These are phyloP conservation scores for Macropodus opercularis DNA, from an alignment of 2,797 vertebrate species.

Conservation along the genomic window DNA sequence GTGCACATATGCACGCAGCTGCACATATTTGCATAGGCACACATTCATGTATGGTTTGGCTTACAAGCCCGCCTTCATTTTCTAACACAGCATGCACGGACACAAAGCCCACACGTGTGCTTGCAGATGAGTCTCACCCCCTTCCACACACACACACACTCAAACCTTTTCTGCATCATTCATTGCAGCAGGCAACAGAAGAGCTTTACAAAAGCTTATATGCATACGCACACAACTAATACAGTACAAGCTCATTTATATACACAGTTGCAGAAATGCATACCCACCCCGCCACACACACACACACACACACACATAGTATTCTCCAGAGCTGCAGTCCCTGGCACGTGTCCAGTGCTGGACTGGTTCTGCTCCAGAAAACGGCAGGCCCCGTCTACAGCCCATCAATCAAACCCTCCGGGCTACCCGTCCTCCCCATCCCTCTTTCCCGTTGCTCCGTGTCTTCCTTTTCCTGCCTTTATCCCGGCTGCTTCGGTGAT, in stretches of 20 bases:
- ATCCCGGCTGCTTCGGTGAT: conserved; percentile 44
- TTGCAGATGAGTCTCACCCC: conserved; percentile 7
- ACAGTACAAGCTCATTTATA: conserved; percentile 11
- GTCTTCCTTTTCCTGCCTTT: conserved; percentile 36
- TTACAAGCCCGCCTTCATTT: conserved; percentile 1
- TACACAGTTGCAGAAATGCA: conserved; percentile 1
- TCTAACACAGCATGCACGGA: not conserved
- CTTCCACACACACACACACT: conserved; percentile 4
- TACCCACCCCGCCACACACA: not conserved
- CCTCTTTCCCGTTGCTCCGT: conserved; percentile 15
- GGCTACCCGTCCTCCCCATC: conserved; percentile 15
- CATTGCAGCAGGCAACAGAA: conserved; percentile 36
- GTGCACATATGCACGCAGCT: not conserved
- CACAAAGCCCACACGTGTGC: not conserved
- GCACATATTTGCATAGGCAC: conserved; percentile 9
- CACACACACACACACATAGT: conserved; percentile 13
- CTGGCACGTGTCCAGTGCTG: conserved; percentile 63
- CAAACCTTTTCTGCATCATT: conserved; percentile 41
- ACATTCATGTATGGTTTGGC: not conserved
- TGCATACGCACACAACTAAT: conserved; percentile 5
- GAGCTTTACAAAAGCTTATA: conserved; percentile 28
- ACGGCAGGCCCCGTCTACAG: conserved; percentile 58
- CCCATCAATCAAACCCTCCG: conserved; percentile 70
- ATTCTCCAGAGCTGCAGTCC: conserved; percentile 60
- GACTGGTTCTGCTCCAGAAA: conserved; percentile 72